Evolutionary conservation across 2,888 invertebrate species (phyloP), one percentile per base, ranked within the genome.

Genomic region (Neoitamus cyanurus): DNA sequence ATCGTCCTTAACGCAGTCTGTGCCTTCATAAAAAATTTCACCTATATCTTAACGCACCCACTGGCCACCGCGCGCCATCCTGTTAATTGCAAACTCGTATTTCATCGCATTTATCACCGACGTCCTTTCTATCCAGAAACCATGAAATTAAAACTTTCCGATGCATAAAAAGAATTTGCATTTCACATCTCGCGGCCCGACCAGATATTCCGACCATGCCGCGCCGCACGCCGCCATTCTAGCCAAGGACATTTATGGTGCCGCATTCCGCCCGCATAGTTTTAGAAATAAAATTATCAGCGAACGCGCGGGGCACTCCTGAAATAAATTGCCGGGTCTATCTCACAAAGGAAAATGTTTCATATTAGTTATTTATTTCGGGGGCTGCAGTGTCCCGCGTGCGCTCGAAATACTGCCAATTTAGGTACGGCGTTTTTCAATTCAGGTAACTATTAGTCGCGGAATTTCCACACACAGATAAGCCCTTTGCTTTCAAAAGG

Each of bases 121-220:
- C 31, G 73, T 20, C 73, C 15, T 34, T 73, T 73, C 58, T 73
- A 20, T 37, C 36, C 73, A 73, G 15, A 73, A 73, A 73, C 73
- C 73, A 73, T 73, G 73, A 73, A 73, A 73, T 73, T 73, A 73
- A 36, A 73, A 36, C 36, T 73, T 36, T 31, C 37, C 73, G 73
- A 34, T 58, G 73, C 73, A 73, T 73, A 73, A 73, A 73, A 70
- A 73, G 20, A 73, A 73, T 73, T 73, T 73, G 73, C 73, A 73
- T 73, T 73, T 73, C 58, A 20, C 58, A 58, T 20, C 58, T 25
- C 58, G 25, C 58, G 58, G 20, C 9, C 20, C 15, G 25, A 15
- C 20, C 11, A 25, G 9, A 58, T 58, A 58, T 58, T 58, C 9
- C 9, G 25, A 58, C 58, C 58, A 58, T 3, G 58, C 20, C 0